Base-by-base conservation (phyloP, 2,888 invertebrate species). In the Agrochola macilenta region DNA sequence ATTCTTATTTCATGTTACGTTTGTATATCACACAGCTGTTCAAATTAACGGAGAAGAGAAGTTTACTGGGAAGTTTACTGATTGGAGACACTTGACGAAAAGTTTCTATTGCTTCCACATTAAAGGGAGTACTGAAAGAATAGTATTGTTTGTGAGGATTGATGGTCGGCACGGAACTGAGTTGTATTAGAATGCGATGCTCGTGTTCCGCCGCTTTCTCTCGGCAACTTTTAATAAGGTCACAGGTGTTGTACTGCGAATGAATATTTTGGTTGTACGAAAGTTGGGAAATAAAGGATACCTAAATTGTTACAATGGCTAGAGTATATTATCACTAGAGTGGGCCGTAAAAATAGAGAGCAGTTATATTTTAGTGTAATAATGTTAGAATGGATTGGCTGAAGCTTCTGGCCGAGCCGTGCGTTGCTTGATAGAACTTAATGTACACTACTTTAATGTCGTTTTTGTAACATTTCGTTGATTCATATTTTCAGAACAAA, bases 81-180 rank as follows among this genome's bases (percentile, higher is more conserved):
- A 88, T 91, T 88, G 89, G 84, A 89, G 88, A 88, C 90, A 89
- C 88, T 90, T 87, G 84, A 86, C 82, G 85, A 75, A 81, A 91
- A 90, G 88, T 91, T 91, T 89, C 76, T 89, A 91, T 91, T 88
- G 87, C 85, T 90, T 87, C 89, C 83, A 74, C 87, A 87, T 88
- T 90, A 87, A 87, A 87, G 86, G 82, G 76, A 87, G 79, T 85
- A 86, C 83, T 80, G 82, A 84, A 87, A 86, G 87, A 77, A 81
- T 81, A 69, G 74, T 76, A 79, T 85, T 85, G 79, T 86, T 82
- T 74, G 79, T 77, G 74, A 84, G 76, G 87, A 89, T 84, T 88
- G 86, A 89, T 89, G 81, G 82, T 39, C 64, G 68, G 65, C 74
- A 85, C 76, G 76, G 71, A 84, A 79, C 79, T 81, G 81, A 81